Percentiles rank a stretch among this genome's conserved stretches.
Evolutionary conservation across 2,113 vertebrate genomes (phyloP).

Genomic region (Xiphophorus couchianus): DNA sequence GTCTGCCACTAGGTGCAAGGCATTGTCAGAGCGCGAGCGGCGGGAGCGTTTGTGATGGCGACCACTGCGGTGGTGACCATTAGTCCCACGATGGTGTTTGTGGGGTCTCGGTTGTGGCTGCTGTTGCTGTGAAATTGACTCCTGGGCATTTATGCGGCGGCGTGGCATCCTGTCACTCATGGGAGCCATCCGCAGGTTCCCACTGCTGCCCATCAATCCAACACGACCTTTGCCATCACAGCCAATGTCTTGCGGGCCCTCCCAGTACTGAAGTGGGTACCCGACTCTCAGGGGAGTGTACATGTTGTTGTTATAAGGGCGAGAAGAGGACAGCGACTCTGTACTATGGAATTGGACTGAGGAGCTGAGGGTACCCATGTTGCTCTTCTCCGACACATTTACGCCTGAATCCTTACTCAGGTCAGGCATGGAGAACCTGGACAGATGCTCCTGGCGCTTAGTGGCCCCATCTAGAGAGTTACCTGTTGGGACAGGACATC

Average conservation of each 20-base stretch:
- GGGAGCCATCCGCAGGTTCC: conserved; percentile 81
- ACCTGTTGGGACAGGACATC: conserved; percentile 73
- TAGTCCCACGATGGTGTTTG: conserved; percentile 83
- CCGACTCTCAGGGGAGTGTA: conserved; percentile 80
- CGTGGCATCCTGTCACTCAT: conserved; percentile 90
- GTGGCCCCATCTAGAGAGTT: conserved; percentile 90
- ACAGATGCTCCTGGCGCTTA: conserved; percentile 96
- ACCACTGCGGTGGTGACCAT: conserved; percentile 83
- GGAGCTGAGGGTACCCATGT: conserved; percentile 96
- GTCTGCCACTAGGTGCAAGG: conserved; percentile 91
- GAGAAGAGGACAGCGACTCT: conserved; percentile 91
- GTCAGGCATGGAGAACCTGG: conserved; percentile 98
- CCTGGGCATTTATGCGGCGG: conserved; percentile 81
- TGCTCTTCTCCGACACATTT: conserved; percentile 97
- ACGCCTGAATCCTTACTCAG: conserved; percentile 98
- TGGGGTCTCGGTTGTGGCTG: conserved; percentile 76
- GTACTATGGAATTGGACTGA: conserved; percentile 95
- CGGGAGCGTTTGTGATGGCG: conserved; percentile 86
- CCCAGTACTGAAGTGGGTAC: conserved; percentile 86
- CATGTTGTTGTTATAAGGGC: conserved; percentile 91
- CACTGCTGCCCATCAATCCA: conserved; percentile 81
- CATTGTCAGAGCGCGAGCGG: conserved; percentile 94
- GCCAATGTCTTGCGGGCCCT: conserved; percentile 80
- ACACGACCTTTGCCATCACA: conserved; percentile 83
- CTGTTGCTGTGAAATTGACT: conserved; percentile 74